Evolutionary conservation across 2,888 invertebrate genomes (phyloP), one percentile per base, ranked within the genome.

Genomic region (Lochmaea crataegi): DNA sequence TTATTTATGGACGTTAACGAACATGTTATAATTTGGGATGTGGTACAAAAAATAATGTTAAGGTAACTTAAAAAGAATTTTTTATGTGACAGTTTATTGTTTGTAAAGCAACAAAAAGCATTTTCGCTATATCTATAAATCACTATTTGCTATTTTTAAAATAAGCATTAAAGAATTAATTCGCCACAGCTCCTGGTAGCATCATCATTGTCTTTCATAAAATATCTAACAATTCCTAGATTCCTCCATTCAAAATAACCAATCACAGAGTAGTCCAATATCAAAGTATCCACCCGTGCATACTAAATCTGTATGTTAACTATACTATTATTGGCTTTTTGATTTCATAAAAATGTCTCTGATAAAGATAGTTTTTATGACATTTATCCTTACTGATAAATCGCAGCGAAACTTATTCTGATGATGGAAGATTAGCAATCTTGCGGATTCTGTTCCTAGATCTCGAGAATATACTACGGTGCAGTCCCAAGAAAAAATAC

Each of bases 1-100:
- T 22, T 56, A 56, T 56, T 56, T 56, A 56, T 18, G 56, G 12
- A 56, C 11, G 16, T 56, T 16, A 56, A 56, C 56, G 42, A 45
- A 45, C 42, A 45, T 45, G 42, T 45, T 45, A 45, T 12, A 45
- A 45, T 45, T 45, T 45, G 12, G 12, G 42, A 45, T 45, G 42
- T 45, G 42, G 12, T 45, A 45, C 32, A 45, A 45, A 45, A 45
- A 45, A 45, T 45, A 45, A 2, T 45, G 12, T 48, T n/a, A n/a
- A 6, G 1, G 1, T n/a, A 12, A 42, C 42, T n/a, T n/a, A 48
- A 14, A n/a, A 5, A 48, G 4, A n/a, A 48, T 48, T n/a, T 48
- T 14, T n/a, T n/a, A n/a, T 48, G 1, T 48, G 48, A n/a, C n/a
- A 48, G 48, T n/a, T 14, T 7, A n/a, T 48, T 48, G n/a, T 45